Evolutionary conservation across 2,888 invertebrate genomes (phyloP), one percentile per base, ranked within the genome.

Genomic region (Drepanosiphum platanoidis): DNA sequence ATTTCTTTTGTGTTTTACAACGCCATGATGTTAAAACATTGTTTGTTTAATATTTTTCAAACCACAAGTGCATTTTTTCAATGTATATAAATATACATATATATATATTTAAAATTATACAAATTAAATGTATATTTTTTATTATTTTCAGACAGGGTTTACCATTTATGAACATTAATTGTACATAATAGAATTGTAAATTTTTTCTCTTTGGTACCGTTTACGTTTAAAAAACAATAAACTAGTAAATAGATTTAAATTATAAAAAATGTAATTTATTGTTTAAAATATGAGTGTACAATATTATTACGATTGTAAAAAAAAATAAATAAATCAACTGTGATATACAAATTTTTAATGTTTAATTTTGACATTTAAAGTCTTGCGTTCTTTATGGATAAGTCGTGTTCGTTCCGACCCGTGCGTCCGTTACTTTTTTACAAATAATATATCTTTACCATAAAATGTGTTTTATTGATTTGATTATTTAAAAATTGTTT

Each of bases 61-160:
- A 36, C 36, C 22, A n/a, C n/a, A 52, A 0, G 27, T 77, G 52
- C 68, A 84, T 75, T 84, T 68, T 75, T 75, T 0, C 32, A 27
- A 52, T 46, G 46, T 32, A 18, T 52, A 52, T 52, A 22, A 18
- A 52, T 18, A 52, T 52, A 52, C 34, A 22, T 77, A 36, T 36
- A 32, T 74, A 32, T 22, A 27, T n/a, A 13, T 39, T 9, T 52
- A n/a, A 32, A 74, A 9, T 58, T 75, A 46, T 46, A 52, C 32
- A n/a, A 5, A 15, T 46, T 46, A 52, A 66, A 79, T 77, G 9
- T 22, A 27, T 71, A 13, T 61, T 30, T 64, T 27, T 82, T 30
- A 4, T 32, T 61, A 42, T 74, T 84, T 84, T 64, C 58, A 68
- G 46, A 77, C 84, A 84, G 84, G 84, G 84, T 84, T 75, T 32